Evolutionary conservation across 2,888 invertebrate genomes (phyloP), one percentile per base, ranked within the genome.

Genomic region (Dolichopus griseipennis): DNA sequence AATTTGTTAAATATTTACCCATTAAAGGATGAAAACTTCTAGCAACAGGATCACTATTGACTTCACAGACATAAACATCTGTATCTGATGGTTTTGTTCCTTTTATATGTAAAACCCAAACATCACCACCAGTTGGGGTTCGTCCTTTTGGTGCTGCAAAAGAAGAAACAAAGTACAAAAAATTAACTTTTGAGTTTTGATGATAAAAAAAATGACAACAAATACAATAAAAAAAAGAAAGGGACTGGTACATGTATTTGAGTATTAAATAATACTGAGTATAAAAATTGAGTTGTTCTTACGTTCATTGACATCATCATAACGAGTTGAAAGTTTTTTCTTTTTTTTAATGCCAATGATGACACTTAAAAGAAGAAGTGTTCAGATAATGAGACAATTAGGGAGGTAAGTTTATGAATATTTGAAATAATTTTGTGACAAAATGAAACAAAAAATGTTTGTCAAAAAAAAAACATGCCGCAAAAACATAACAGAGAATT

Each of bases 31-130:
- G 91, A 81, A 91, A 91, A 76, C 91, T 91, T 71, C 89, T 85
- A 64, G 91, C 85, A 1, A 89, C 87, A 0, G 92, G 92, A 73
- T 88, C 88, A 20, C 90, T 90, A 81, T 93, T 93, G 21, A 92
- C 87, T 81, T 93, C 92, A 75, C 93, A 93, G 73, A 89, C 87
- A 78, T 93, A 93, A 52, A 91, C 84, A 1, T 92, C 92, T 0
- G 90, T 86, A 77, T 93, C 93, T 0, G 86, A 83, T 0, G 87
- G 82, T 75, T 85, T 87, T 20, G 89, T 87, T 21, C 85, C 83
- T 76, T 88, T 88, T 75, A 93, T 91, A 71, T 91, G 87, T 66
- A 93, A 84, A 63, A 93, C 91, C 92, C 92, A 93, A 20, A 92
- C 92, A 76, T 92, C 92, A 0, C 92, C 92, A 2, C 90, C 92